Conservation (phyloP, 1,140 invertebrate species). For the Danaus plexippus region DNA sequence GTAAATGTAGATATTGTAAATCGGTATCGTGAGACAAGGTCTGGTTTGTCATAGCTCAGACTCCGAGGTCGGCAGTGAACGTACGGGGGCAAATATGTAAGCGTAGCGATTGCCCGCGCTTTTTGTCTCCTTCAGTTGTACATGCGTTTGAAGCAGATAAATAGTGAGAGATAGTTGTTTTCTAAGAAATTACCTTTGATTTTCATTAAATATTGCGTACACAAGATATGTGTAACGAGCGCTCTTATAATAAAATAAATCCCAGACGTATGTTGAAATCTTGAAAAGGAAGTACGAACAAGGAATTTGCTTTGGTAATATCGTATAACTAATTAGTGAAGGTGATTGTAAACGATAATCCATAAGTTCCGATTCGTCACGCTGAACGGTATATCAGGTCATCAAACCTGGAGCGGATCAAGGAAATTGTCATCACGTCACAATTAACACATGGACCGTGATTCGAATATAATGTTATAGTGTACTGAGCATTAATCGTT, state of each 20-base stretch:
- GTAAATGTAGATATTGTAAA: slow-evolving; percentile 29
- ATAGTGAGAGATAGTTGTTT: slow-evolving; percentile 16
- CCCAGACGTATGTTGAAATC: no score
- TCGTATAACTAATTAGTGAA: slow-evolving; percentile 10
- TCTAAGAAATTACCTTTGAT: slow-evolving; percentile 20
- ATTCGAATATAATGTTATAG: slow-evolving; percentile 12
- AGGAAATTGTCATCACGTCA: slow-evolving; percentile 35
- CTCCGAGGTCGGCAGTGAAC: slow-evolving; percentile 58
- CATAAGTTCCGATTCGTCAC: slow-evolving; percentile 13
- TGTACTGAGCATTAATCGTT: not conserved
- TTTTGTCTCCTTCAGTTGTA: slow-evolving; percentile 35
- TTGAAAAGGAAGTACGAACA: no score
- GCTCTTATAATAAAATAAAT: no score
- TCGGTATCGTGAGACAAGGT: slow-evolving; percentile 48
- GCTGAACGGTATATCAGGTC: slow-evolving; percentile 39
- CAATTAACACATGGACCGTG: slow-evolving; percentile 34
- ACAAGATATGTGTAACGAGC: no score
- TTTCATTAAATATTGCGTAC: slow-evolving; percentile 5
- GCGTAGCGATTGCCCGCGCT: slow-evolving; percentile 40
- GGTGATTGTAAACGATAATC: slow-evolving; percentile 13
- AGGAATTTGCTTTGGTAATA: no score
- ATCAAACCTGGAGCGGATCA: slow-evolving; percentile 31
- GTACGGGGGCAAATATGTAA: slow-evolving; percentile 46
- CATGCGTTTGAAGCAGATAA: slow-evolving; percentile 22
- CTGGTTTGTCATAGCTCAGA: slow-evolving; percentile 34